phyloP scores from a whole-genome alignment of 2,888 invertebrate species.

The Acrocyrtus sp. region DNA sequence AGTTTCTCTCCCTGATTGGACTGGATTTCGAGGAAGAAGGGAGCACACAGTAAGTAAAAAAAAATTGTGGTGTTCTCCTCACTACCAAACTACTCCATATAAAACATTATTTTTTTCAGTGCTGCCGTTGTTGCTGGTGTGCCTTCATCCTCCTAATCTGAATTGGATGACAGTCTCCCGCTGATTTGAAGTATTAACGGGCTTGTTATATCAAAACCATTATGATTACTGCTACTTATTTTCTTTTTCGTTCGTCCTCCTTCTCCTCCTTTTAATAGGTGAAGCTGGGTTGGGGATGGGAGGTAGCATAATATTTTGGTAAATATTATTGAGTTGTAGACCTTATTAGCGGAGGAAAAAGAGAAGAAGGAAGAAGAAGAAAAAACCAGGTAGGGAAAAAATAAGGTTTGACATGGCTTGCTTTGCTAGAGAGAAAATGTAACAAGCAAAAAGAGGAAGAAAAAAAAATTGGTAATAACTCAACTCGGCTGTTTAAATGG shows the following conservation, averaged over 20 bases:
- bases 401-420: neutral
- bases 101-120: neutral
- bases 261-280: neutral
- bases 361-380: neutral
- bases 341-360: constrained; percentile 16
- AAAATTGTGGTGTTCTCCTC: no score
- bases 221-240: constrained; percentile 39
- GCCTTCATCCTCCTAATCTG: constrained; percentile 12
- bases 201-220: constrained; percentile 44
- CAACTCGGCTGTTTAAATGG: constrained; percentile 13
- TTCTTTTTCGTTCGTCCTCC: neutral
- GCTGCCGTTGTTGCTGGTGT: neutral
- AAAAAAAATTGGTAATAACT: constrained; percentile 31
- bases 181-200: constrained; percentile 46
- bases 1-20: constrained; percentile 35
- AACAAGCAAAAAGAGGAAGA: constrained; percentile 2
- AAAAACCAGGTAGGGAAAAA: neutral
- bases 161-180: constrained; percentile 45
- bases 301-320: constrained; percentile 19
- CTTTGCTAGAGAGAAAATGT: neutral
- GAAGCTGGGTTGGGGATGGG: neutral
- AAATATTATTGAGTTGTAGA: constrained; percentile 35
- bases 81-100: neutral
- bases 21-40: constrained; percentile 22
- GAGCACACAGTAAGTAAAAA: no score